Evolutionary conservation across 2,888 invertebrate genomes (phyloP), one percentile per base, ranked within the genome.

Genomic region (Laothoe populi): DNA sequence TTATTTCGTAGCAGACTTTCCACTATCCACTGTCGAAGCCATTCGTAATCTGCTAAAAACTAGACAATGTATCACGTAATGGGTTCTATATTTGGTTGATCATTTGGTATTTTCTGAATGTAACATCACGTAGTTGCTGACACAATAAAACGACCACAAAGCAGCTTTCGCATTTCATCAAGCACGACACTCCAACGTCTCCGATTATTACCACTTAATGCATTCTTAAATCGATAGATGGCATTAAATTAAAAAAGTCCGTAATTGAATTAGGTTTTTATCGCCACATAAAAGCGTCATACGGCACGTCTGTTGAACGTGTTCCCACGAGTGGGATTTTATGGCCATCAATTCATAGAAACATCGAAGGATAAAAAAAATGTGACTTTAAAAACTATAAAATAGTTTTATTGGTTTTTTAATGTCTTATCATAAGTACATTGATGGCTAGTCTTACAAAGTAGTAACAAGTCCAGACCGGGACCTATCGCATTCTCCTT

Each of bases 221-320:
- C 35, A 35, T 53, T 53, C 44, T 44, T 53, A 11, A 31, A 10
- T 31, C 46, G 46, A 46, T 46, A 23, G 0, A 23, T 11, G 53
- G 53, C 16, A 53, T 53, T 53, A 35, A 53, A 35, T 19, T 19
- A 53, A 19, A 31, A 53, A 31, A 19, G 19, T 35, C 46, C 23
- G 53, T 53, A 53, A 53, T 53, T 53, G 53, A 53, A 53, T 53
- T 19, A 35, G 10, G 53, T 53, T 53, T 53, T 53, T 53, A 53
- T 53, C 19, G 35, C 23, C 23, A 19, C 13, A 46, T 46, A 46
- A 46, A 31, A 31, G 35, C 24, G 24, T 19, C 31, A 53, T 53
- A 53, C 19, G 16, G 16, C 26, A 49, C 26, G 31, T 24, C 23
- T 23, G 49, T n/a, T 26, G 16, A 49, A 49, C 16, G 10, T 19